phyloP scores from a whole-genome alignment of 2,888 invertebrate species.

The Plagodis pulveraria region DNA sequence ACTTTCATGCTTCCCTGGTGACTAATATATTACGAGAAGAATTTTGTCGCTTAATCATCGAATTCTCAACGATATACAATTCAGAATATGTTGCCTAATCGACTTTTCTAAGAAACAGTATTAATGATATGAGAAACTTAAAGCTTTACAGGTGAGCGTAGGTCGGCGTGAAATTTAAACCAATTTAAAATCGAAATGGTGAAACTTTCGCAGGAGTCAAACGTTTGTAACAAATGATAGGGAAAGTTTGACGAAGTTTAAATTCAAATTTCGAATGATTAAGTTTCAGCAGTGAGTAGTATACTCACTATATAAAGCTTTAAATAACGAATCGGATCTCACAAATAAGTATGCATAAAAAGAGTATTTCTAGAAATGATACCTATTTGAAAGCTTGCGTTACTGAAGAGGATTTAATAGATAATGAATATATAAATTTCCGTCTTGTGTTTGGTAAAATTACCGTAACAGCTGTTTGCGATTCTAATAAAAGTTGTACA shows the following conservation, averaged over 20 bases:
- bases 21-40: slow-evolving; percentile 28
- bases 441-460: no score
- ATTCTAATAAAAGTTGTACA: no score
- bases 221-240: slow-evolving; percentile 16
- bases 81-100: slow-evolving; percentile 17
- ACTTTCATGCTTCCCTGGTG: slow-evolving; percentile 32
- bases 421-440: no score
- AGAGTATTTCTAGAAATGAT: no score
- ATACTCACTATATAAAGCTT: no score
- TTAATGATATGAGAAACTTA: slow-evolving; percentile 7
- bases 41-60: slow-evolving; percentile 31
- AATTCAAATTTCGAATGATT: slow-evolving; percentile 1
- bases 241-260: slow-evolving; percentile 15
- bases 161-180: slow-evolving; percentile 15
- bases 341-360: no score
- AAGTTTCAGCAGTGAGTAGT: neutral
- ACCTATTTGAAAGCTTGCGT: no score
- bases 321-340: no score
- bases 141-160: slow-evolving; percentile 3
- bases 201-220: slow-evolving; percentile 16
- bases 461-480: no score
- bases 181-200: slow-evolving; percentile 17
- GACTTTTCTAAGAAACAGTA: neutral
- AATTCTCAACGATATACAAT: slow-evolving; percentile 25
- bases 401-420: no score